Evolutionary conservation across 2,113 vertebrate genomes (phyloP).

Genomic region (Pluvialis apricaria): DNA sequence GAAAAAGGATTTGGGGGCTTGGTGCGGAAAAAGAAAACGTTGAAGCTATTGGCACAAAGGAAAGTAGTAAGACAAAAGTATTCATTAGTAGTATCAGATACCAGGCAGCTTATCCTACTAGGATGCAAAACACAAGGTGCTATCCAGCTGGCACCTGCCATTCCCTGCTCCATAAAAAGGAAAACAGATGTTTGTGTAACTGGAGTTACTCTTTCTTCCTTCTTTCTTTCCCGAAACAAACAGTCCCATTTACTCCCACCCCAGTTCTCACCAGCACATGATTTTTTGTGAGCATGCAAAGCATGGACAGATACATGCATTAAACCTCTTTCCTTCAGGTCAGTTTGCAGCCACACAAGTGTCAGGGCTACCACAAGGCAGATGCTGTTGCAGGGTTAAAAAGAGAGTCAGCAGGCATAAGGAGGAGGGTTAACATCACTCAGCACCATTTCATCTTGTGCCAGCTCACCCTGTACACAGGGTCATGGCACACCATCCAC

Average conservation of each 20-base stretch:
- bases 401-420: background rate
- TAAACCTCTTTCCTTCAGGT: background rate
- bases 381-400: background rate
- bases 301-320: background rate
- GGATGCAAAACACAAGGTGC: background rate
- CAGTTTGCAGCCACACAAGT: background rate
- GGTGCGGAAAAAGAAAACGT: background rate
- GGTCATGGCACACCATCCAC: background rate
- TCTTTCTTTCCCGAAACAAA: background rate
- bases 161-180: background rate
- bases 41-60: background rate
- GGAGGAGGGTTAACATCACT: background rate
- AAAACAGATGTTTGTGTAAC: background rate
- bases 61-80: background rate
- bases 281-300: background rate
- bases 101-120: background rate
- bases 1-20: conserved; percentile 6
- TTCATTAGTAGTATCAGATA: background rate
- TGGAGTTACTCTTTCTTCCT: background rate
- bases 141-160: background rate
- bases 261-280: background rate
- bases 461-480: background rate
- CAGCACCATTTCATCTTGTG: background rate
- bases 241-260: background rate
- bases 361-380: background rate